Evolutionary conservation across 2,797 vertebrate genomes (phyloP).

Genomic region (Chelon labrosus): DNA sequence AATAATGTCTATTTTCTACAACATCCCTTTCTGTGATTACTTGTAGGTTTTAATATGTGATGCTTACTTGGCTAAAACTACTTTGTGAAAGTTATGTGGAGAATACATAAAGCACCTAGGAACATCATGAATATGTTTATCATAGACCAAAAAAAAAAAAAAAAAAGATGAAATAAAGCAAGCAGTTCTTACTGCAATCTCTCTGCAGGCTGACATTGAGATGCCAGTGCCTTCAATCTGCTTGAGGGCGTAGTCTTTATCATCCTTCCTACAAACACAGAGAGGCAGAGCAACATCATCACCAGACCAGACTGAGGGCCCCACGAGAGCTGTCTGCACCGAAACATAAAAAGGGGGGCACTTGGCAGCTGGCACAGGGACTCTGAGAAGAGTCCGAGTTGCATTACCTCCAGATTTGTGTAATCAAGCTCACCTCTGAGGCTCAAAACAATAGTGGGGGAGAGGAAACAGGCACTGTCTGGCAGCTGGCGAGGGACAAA

Average conservation of each 20-base stretch:
- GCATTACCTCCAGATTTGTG: conserved; percentile 80
- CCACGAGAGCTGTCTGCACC: conserved; percentile 58
- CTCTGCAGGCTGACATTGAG: conserved; percentile 99
- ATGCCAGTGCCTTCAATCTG: conserved; percentile 99
- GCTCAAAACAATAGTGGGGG: conserved; percentile 69
- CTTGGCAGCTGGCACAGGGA: conserved; percentile 72
- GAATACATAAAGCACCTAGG: conserved; percentile 40
- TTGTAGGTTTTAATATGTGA: not conserved
- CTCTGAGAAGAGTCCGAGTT: conserved; percentile 62
- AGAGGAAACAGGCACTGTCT: conserved; percentile 68
- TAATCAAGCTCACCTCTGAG: conserved; percentile 82
- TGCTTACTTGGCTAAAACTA: conserved; percentile 31
- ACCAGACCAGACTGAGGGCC: conserved; percentile 59
- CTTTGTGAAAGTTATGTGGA: conserved; percentile 28
- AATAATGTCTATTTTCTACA: not conserved
- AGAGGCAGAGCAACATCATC: conserved; percentile 73
- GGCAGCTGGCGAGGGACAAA: conserved; percentile 76
- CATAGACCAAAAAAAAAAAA: conserved; percentile 31
- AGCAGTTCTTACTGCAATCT: conserved; percentile 95
- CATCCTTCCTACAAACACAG: conserved; percentile 93
- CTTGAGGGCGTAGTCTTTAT: conserved; percentile 99
- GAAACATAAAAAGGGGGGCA: conserved; percentile 63
- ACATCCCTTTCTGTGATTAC: not conserved
- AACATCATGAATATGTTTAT: conserved; percentile 37
- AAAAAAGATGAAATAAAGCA: conserved; percentile 19